Percentiles rank a stretch among this genome's conserved stretches.
Evolutionary conservation across 2,888 invertebrate species (phyloP).

Genomic region (Scaptomyza cyrtandrae): DNA sequence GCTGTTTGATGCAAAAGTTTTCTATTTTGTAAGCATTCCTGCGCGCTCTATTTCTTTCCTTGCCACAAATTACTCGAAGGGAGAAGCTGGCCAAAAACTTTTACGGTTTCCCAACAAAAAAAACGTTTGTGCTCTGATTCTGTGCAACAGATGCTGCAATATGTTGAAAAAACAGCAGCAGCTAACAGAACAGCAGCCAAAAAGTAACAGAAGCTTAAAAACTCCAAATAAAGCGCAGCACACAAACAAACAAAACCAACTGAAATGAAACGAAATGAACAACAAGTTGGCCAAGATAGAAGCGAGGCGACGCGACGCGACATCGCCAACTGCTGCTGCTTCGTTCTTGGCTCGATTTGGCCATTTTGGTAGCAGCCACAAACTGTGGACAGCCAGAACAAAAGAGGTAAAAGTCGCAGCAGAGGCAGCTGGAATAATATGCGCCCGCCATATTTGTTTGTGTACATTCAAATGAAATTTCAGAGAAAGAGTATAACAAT

Average conservation of each 20-base stretch:
- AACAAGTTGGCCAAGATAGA: constrained; percentile 51
- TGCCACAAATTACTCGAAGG: constrained; percentile 56
- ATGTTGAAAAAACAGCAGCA: constrained; percentile 51
- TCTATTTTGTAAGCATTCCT: constrained; percentile 4
- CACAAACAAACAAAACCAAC: background rate
- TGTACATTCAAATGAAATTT: constrained; percentile 13
- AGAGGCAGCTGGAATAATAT: constrained; percentile 44
- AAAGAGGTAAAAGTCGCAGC: too few species aligned
- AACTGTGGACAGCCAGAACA: constrained; percentile 20
- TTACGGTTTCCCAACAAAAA: constrained; percentile 48
- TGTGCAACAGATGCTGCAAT: constrained; percentile 76
- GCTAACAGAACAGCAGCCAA: constrained; percentile 28
- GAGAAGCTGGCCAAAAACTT: constrained; percentile 37
- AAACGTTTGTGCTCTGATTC: constrained; percentile 52
- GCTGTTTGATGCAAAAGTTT: constrained; percentile 41
- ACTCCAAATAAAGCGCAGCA: constrained; percentile 14
- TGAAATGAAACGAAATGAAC: constrained; percentile 12
- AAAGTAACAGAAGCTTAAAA: constrained; percentile 9
- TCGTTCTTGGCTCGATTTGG: constrained; percentile 52
- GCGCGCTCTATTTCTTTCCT: background rate
- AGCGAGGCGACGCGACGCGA: constrained; percentile 14
- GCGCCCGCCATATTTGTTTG: constrained; percentile 59
- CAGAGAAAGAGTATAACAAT: background rate
- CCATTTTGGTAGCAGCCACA: constrained; percentile 42
- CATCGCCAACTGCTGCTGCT: constrained; percentile 3